These are phyloP conservation scores for Amblyopsis rosae DNA, from an alignment of 2,113 vertebrate genomes.

Conservation along the genomic window DNA sequence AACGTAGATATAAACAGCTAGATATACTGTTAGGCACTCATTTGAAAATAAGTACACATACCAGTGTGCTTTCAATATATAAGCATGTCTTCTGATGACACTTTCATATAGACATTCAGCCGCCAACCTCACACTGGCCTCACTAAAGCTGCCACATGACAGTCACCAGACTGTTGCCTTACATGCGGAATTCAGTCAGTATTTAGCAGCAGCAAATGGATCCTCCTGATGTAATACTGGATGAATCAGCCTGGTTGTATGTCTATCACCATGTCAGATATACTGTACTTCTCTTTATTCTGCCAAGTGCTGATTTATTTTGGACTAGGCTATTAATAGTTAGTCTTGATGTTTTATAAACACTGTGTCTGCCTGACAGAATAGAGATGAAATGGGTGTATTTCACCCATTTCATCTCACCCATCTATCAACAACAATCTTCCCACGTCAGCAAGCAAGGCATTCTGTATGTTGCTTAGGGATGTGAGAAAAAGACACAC, in stretches of 20 bases:
- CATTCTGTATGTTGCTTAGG: slow-evolving; percentile 13
- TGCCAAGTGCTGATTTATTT: slow-evolving; percentile 31
- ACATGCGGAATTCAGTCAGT: too few relatives aligned
- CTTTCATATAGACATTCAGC: background rate
- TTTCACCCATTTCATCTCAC: background rate
- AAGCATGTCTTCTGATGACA: too few relatives aligned
- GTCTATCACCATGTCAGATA: too few relatives aligned
- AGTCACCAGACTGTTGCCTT: background rate
- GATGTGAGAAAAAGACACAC: slow-evolving; percentile 6
- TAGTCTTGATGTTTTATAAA: background rate
- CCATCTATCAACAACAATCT: background rate
- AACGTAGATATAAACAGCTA: too few relatives aligned
- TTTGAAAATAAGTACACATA: too few relatives aligned
- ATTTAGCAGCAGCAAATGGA: too few relatives aligned
- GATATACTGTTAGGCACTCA: too few relatives aligned
- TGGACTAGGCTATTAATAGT: background rate
- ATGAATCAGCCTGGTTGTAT: too few relatives aligned
- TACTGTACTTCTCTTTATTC: too few relatives aligned
- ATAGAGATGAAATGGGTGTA: background rate
- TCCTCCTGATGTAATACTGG: too few relatives aligned
- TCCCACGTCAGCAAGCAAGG: too few relatives aligned
- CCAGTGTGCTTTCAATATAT: too few relatives aligned
- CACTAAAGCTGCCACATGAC: background rate
- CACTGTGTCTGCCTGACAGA: background rate
- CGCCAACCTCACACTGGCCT: slow-evolving; percentile 7